Conservation (phyloP, 1,140 invertebrate genomes). For the Saccostrea cuccullata region DNA sequence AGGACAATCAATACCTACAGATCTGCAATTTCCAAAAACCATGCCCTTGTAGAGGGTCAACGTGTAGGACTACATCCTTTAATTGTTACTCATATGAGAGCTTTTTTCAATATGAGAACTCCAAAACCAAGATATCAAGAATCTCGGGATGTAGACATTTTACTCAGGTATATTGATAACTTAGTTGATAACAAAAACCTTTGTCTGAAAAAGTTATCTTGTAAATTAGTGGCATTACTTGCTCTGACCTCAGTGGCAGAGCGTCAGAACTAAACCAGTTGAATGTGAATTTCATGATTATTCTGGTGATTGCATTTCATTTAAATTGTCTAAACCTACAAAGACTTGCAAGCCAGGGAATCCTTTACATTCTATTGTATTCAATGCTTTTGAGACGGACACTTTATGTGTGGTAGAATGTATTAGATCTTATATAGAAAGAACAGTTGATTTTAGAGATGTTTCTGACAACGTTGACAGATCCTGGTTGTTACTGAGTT, state of each 20-base stretch:
- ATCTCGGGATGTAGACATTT: too few species aligned
- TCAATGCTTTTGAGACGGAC: constrained; percentile 11
- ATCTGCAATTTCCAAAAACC: constrained; percentile 41
- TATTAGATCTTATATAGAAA: constrained; percentile 3
- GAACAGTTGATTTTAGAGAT: neutral
- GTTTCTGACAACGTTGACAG: too few species aligned
- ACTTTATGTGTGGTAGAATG: constrained; percentile 14
- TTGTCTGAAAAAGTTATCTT: too few species aligned
- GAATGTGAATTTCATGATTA: constrained; percentile 15
- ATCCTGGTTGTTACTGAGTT: too few species aligned
- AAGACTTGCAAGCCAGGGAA: constrained; percentile 27
- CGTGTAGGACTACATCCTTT: neutral
- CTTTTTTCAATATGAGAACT: too few species aligned
- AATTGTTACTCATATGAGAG: too few species aligned
- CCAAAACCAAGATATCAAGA: too few species aligned
- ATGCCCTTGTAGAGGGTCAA: constrained; percentile 6
- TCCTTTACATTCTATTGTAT: neutral
- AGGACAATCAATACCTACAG: constrained; percentile 42
- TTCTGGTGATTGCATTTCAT: neutral
- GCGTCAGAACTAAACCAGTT: neutral
- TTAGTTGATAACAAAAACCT: too few species aligned
- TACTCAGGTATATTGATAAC: too few species aligned
- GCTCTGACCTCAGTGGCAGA: too few species aligned
- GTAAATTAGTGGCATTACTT: too few species aligned
- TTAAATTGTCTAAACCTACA: constrained; percentile 33